phyloP scores from a whole-genome alignment of 2,888 invertebrate species.

The Spodoptera picta region DNA sequence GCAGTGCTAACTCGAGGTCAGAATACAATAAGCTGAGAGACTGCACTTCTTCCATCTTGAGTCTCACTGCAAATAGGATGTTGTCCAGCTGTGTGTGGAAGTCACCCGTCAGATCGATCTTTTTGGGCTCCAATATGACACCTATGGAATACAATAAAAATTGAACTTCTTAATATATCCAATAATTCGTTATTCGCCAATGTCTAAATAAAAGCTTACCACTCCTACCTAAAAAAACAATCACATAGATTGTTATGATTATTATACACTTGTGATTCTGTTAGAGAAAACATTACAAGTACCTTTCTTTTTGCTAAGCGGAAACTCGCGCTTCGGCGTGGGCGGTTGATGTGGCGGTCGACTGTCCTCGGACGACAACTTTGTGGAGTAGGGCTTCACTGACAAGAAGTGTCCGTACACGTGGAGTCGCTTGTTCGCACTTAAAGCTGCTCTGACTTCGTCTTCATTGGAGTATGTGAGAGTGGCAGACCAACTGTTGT shows the following conservation, averaged over 20 bases:
- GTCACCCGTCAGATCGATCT: conserved; percentile 70
- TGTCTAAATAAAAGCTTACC: too few species aligned
- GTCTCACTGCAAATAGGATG: conserved; percentile 75
- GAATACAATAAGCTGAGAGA: conserved; percentile 74
- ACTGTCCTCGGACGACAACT: conserved; percentile 18
- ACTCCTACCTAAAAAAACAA: too few species aligned
- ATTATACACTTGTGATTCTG: too few species aligned
- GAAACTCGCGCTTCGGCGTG: conserved; percentile 57
- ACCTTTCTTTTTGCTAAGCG: conserved; percentile 66
- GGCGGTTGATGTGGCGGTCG: conserved; percentile 7
- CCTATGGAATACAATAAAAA: conserved; percentile 47
- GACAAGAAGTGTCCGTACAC: conserved; percentile 73
- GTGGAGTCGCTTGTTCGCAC: conserved; percentile 57
- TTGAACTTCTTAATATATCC: too few species aligned
- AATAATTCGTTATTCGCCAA: too few species aligned
- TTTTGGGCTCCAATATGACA: conserved; percentile 64
- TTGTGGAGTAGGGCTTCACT: conserved; percentile 57
- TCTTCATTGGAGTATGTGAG: conserved; percentile 57
- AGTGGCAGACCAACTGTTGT: conserved; percentile 59
- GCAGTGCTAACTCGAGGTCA: conserved; percentile 78
- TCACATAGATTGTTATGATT: too few species aligned
- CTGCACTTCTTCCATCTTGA: conserved; percentile 72
- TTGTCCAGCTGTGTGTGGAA: conserved; percentile 78
- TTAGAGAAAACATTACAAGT: background rate
- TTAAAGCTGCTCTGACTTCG: conserved; percentile 61